Evolutionary conservation across 2,797 vertebrate genomes (phyloP), one percentile per base, ranked within the genome.

Genomic region (Micrastur ruficollis): DNA sequence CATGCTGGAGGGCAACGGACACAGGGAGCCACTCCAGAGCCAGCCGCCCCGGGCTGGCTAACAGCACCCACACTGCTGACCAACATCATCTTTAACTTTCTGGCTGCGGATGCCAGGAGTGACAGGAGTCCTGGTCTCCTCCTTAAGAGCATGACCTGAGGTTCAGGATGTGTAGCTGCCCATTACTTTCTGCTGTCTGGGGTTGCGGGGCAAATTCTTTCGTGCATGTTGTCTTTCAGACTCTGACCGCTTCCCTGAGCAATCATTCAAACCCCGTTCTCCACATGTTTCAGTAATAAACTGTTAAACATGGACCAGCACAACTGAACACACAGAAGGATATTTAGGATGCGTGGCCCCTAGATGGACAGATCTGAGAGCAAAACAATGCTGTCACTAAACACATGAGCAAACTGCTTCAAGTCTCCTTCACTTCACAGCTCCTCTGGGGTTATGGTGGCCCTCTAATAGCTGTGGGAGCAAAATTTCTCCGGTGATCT

Each of bases 91-190:
- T 58, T 22, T 25, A 27, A 18, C 31, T 14, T 25, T 34, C 20
- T 22, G n/a, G 55, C 9, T 59, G 38, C 32, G 20, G 53, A 5
- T 61, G 52, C n/a, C 61, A 38, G 11, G 32, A 38, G n/a, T 9
- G 38, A 16, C 40, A 14, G 13, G 25, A 61, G 40, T 36, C 18
- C 31, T 27, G 22, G 31, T 47, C 61, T 67, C n/a, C 52, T 44
- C 38, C 2, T 0, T 22, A 38, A 23, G 63, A 10, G 22, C 1
- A 6, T 9, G 34, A 40, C 14, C 40, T 3, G 1, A 55, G 31
- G 63, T 16, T 27, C 1, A 5, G 26, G 52, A 44, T 14, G 56
- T 3, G 2, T 36, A 11, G 53, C 46, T 46, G 38, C 4, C 11
- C 5, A 34, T 19, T 32, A 4, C 46, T 31, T 55, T 26, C 61